Conservation (phyloP, 2,888 invertebrate genomes). For the Drosophila nr. perissopoda region DNA sequence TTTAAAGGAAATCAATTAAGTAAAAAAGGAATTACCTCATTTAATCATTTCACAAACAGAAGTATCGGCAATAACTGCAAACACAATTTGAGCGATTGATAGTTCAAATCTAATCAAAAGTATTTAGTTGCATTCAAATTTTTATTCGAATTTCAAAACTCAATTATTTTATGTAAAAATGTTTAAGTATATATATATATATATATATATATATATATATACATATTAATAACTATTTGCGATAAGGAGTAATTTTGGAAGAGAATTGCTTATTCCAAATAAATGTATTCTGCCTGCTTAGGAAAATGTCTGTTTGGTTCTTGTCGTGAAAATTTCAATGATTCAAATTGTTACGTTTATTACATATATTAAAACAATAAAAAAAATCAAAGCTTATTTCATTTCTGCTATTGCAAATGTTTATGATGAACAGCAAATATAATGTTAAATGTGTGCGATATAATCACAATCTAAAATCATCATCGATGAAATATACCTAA, state of each 20-base stretch:
- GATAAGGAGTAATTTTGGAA: neutral
- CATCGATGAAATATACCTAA: neutral
- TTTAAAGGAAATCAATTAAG: constrained; percentile 22
- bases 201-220: neutral
- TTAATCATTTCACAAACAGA: neutral
- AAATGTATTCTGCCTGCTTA: neutral
- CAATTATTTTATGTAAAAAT: neutral
- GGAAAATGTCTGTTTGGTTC: neutral
- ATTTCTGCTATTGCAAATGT: neutral
- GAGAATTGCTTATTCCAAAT: neutral
- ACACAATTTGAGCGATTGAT: neutral
- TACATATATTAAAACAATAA: too few relatives aligned
- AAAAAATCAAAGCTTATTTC: too few relatives aligned
- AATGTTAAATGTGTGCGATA: neutral
- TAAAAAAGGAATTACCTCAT: neutral
- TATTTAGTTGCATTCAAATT: neutral
- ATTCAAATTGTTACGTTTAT: too few relatives aligned
- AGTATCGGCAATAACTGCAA: neutral
- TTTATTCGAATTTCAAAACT: neutral
- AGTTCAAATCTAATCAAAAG: neutral
- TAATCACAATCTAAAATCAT: neutral
- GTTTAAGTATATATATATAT: too few relatives aligned
- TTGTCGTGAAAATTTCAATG: neutral
- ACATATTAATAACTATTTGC: neutral
- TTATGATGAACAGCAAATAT: neutral